Evolutionary conservation across 2,113 vertebrate genomes (phyloP).

Genomic region (Ptilorrhoa leucosticta): DNA sequence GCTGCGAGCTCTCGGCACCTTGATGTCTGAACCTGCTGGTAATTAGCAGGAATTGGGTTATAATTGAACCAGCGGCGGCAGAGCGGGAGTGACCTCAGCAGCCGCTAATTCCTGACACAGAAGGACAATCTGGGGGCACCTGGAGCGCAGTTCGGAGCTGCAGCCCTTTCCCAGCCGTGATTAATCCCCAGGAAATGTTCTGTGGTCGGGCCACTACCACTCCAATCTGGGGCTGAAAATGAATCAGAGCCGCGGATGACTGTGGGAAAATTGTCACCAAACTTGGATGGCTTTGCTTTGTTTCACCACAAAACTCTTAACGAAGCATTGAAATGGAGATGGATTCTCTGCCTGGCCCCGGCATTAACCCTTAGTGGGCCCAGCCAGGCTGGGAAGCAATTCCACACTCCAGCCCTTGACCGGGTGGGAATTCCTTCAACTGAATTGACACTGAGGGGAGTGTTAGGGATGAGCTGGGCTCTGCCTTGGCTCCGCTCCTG

Average conservation of each 20-base stretch:
- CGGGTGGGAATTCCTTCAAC: background rate
- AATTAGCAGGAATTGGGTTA: background rate
- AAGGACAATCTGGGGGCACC: slow-evolving; percentile 17
- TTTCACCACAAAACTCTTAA: slow-evolving; percentile 44
- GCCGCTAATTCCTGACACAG: background rate
- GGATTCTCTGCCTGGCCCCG: background rate
- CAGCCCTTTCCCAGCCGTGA: slow-evolving; percentile 21
- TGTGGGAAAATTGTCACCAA: slow-evolving; percentile 64
- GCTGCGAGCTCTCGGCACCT: background rate
- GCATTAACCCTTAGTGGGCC: background rate
- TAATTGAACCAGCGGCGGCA: background rate
- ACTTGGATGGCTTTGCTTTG: slow-evolving; percentile 45
- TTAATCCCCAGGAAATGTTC: slow-evolving; percentile 63
- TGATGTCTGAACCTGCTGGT: background rate
- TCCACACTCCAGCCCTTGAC: background rate
- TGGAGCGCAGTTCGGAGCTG: background rate
- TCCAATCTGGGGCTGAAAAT: slow-evolving; percentile 5
- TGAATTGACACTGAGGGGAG: background rate
- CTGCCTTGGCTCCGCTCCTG: background rate
- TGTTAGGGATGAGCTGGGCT: background rate
- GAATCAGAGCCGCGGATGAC: slow-evolving; percentile 20
- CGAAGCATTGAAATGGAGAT: slow-evolving; percentile 6
- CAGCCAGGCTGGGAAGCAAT: background rate
- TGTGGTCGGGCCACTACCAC: slow-evolving; percentile 48
- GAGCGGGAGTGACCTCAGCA: background rate